Percentiles rank a stretch among this genome's conserved stretches.
Conservation (phyloP, 2,797 vertebrate species). For the Cygnus olor region DNA sequence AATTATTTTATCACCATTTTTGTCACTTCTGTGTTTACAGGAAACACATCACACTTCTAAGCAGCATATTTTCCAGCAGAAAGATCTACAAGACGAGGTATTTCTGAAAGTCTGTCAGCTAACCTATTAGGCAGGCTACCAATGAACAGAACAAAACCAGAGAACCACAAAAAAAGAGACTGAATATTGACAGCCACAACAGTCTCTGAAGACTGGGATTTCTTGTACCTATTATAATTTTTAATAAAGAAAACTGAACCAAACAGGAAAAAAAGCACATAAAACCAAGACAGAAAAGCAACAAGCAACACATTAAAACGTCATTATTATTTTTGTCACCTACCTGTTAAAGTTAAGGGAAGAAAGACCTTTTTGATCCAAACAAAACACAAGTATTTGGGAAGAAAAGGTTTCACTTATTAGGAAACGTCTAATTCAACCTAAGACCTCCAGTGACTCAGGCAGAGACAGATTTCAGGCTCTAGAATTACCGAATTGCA, state of each 20-base stretch:
- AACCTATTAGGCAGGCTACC: not conserved
- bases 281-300: not conserved
- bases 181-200: not conserved
- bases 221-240: not conserved
- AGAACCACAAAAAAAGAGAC: not conserved
- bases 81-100: not conserved
- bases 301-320: not conserved
- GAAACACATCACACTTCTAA: not conserved
- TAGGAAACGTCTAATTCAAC: not conserved
- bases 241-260: not conserved
- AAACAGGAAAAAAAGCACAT: not conserved
- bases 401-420: not conserved
- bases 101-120: not conserved
- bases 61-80: not conserved
- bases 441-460: not conserved
- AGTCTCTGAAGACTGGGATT: not conserved
- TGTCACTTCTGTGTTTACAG: not conserved
- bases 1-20: not conserved
- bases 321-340: not conserved
- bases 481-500: not conserved
- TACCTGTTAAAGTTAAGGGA: too few species aligned
- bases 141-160: rapidly evolving
- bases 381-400: not conserved
- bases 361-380: not conserved
- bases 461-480: not conserved